These are phyloP conservation scores for Drosophila fuyamai DNA, from an alignment of 1,140 invertebrate species.

Conservation along the genomic window DNA sequence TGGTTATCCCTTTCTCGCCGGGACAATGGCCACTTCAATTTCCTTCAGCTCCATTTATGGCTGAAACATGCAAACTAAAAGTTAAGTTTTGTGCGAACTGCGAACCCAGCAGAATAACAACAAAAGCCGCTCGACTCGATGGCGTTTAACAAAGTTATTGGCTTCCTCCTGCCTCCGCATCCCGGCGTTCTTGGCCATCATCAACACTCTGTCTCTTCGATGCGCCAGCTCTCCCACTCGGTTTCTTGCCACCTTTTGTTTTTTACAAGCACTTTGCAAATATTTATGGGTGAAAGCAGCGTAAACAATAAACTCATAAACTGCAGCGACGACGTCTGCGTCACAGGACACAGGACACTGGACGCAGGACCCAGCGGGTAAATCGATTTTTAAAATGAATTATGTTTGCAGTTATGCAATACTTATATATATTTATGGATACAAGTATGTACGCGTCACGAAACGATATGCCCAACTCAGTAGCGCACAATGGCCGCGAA, in stretches of 20 bases:
- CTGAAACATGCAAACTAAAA: conserved; percentile 74
- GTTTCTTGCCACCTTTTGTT: conserved; percentile 65
- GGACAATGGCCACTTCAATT: conserved; percentile 64
- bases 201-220: conserved; percentile 49
- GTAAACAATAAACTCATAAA: conserved; percentile 81
- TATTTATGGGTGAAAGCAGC: conserved; percentile 77
- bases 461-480: conserved; percentile 10
- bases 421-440: conserved; percentile 33
- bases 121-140: conserved; percentile 38
- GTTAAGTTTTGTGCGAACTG: conserved; percentile 65
- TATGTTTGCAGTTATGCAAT: conserved; percentile 71
- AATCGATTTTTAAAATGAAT: conserved; percentile 81
- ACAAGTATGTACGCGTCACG: conserved; percentile 16
- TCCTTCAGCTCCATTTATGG: conserved; percentile 73
- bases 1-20: conserved; percentile 11
- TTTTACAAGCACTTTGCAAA: conserved; percentile 82
- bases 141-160: conserved; percentile 76
- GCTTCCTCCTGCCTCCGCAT: conserved; percentile 16
- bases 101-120: conserved; percentile 33
- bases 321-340: conserved; percentile 64
- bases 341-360: conserved; percentile 37
- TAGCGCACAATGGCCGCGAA: neutral
- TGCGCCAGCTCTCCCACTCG: conserved; percentile 1
- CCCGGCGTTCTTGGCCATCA: conserved; percentile 58
- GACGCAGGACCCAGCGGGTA: conserved; percentile 34